Conservation (phyloP, 2,113 vertebrate genomes). For the Myrmophylax atrothorax region DNA sequence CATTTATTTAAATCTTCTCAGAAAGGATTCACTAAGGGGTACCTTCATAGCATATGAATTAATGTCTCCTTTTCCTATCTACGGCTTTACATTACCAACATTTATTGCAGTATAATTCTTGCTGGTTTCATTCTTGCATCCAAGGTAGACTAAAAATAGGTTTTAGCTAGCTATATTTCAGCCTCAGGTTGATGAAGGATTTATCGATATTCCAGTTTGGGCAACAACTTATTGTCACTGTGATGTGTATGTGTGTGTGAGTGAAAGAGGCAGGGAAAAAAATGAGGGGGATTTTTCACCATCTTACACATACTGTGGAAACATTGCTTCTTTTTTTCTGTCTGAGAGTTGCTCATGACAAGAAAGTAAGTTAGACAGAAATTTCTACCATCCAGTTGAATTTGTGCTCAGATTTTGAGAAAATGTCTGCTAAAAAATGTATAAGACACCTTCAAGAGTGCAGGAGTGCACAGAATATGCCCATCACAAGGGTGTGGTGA, state of each 20-base stretch:
- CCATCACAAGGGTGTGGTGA: background rate
- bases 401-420: background rate
- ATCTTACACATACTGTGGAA: slow-evolving; percentile 10
- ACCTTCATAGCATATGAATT: slow-evolving; percentile 3
- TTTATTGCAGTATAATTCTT: slow-evolving; percentile 79
- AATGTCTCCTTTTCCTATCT: slow-evolving; percentile 12
- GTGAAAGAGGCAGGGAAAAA: background rate
- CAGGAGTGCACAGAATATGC: background rate
- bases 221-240: slow-evolving; percentile 45
- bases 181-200: slow-evolving; percentile 62
- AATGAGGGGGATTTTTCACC: background rate
- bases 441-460: background rate
- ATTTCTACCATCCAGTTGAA: background rate
- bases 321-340: slow-evolving; percentile 38
- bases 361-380: background rate
- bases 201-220: slow-evolving; percentile 72
- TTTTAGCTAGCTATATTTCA: slow-evolving; percentile 56
- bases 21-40: background rate
- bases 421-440: background rate
- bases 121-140: slow-evolving; percentile 79
- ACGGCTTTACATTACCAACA: background rate
- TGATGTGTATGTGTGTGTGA: background rate
- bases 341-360: background rate
- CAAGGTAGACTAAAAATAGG: slow-evolving; percentile 55
- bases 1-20: background rate